Base-by-base conservation (phyloP, 2,888 invertebrate genomes). In the Pterobdella sp. region DNA sequence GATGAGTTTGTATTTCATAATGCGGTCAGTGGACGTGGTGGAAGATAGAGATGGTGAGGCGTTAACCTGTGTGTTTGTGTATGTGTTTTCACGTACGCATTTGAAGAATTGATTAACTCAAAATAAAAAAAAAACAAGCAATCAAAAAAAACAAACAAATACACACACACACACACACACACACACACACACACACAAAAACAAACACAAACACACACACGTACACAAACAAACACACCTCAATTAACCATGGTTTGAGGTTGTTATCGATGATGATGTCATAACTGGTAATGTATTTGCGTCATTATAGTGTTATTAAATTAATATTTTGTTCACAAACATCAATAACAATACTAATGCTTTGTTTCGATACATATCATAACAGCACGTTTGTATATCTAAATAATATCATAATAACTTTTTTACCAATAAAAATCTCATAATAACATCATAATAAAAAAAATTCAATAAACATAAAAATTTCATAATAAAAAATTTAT, bases 221-320 rank as follows among this genome's bases (percentile, higher is more conserved):
- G 18, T 22, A 1, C 34, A n/a, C 26, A 49, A 22, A 32, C 37
- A 31, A 31, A 71, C 67, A 65, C 80, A 89, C 89, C 86, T 93
- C 93, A 72, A 93, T 91, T 18, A 93, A 85, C 93, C 93, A 95
- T 0, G 95, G 95, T 82, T 95, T 95, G 37, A 95, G 84, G 80
- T 90, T 90, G 81, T 93, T 91, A 82, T 95, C 95, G 78, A 95
- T 94, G 78, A 95, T 95, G 71, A 95, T 94, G 81, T 95, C 95
- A 82, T 93, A 95, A 60, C 84, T 84, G 78, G 2, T 78, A 76
- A 64, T 65, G 71, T 69, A 64, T 7, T 26, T 34, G 49, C 14
- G 18, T 32, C 31, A 52, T 1, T 32, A 60, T 31, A 37, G 3
- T 56, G n/a, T 18, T 70, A 37, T 31, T 7, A 35, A 34, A 22